Conservation (phyloP, 2,797 vertebrate species). For the Phalloptychus januarius region DNA sequence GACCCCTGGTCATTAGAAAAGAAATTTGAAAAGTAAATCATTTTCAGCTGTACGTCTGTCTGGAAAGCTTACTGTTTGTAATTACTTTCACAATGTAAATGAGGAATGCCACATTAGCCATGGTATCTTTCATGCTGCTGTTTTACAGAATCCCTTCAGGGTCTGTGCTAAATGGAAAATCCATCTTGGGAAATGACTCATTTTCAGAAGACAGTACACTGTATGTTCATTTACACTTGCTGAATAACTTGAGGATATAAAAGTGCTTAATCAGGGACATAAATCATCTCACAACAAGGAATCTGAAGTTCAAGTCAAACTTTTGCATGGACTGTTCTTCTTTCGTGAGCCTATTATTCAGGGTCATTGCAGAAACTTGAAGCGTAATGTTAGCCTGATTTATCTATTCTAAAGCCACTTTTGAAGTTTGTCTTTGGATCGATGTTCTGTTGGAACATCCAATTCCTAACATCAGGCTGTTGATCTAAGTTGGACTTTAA, state of each 20-base stretch:
- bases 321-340: background rate
- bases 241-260: background rate
- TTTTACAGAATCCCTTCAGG: background rate
- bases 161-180: background rate
- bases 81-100: background rate
- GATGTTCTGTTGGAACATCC: background rate
- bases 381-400: background rate
- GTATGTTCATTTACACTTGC: constrained; percentile 12
- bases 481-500: background rate
- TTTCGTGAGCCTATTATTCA: background rate
- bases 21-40: background rate
- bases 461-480: background rate
- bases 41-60: background rate
- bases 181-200: constrained; percentile 11
- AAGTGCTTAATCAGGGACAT: background rate
- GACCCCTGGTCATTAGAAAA: background rate
- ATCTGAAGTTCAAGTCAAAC: constrained; percentile 1
- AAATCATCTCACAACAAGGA: constrained; percentile 5
- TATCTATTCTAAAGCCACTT: background rate
- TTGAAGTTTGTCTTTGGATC: background rate
- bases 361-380: background rate
- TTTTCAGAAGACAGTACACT: background rate
- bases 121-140: background rate
- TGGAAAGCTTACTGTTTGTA: background rate
- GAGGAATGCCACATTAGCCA: background rate